These are phyloP conservation scores for Phaethon lepturus DNA, from an alignment of 2,113 vertebrate genomes.

Conservation along the genomic window DNA sequence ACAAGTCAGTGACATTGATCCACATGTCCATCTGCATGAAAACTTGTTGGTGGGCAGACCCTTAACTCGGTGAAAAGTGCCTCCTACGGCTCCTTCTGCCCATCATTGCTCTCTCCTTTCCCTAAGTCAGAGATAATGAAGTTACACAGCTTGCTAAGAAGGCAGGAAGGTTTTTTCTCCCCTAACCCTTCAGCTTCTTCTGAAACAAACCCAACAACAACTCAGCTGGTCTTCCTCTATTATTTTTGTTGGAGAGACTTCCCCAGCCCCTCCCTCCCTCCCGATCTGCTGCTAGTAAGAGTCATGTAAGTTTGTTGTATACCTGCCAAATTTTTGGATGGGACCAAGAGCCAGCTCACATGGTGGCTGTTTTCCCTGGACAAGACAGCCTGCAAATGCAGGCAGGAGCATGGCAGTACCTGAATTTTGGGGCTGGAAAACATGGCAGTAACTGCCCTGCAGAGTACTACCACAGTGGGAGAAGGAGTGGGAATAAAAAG, in stretches of 20 bases:
- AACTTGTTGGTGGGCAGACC: not conserved
- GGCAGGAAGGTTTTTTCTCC: not conserved
- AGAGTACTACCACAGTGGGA: fast-evolving
- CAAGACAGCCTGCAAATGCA: not conserved
- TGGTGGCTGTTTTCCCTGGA: not conserved
- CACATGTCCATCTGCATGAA: not conserved
- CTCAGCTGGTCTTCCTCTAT: not conserved
- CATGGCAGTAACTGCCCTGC: not conserved
- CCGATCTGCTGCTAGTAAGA: not conserved
- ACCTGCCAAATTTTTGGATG: not conserved
- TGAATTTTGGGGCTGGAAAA: not conserved
- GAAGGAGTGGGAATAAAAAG: not conserved
- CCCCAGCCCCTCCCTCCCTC: not conserved
- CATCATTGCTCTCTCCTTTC: not conserved
- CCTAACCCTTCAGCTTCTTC: not conserved
- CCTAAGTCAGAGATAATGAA: not conserved
- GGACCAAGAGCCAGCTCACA: not conserved
- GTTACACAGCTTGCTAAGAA: not conserved
- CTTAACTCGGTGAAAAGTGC: not conserved
- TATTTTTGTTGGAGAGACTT: constrained; percentile 38
- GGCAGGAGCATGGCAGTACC: not conserved
- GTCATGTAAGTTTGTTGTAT: not conserved
- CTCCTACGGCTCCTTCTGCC: not conserved
- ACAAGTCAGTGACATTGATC: not conserved
- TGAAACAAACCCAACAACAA: constrained; percentile 39